These are phyloP conservation scores for Rotaria sp. DNA, from an alignment of 2,888 invertebrate species.

Conservation along the genomic window DNA sequence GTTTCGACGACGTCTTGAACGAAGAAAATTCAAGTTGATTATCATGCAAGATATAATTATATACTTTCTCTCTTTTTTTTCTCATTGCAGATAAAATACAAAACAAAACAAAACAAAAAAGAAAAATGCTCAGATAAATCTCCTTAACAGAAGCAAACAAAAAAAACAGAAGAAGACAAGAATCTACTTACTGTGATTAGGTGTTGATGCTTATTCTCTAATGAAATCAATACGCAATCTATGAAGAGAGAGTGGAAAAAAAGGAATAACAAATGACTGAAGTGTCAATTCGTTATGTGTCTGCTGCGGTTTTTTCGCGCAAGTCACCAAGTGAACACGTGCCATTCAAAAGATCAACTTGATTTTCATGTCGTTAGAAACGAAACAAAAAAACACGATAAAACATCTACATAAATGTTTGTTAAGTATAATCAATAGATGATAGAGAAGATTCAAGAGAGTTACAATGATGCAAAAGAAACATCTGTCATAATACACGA, in stretches of 20 bases:
- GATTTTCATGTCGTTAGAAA: background rate
- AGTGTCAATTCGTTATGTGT: constrained; percentile 3
- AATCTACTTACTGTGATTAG: background rate
- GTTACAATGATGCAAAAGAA: too few species aligned
- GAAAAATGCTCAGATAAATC: too few species aligned
- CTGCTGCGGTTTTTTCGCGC: background rate
- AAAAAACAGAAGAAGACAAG: background rate
- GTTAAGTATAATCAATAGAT: too few species aligned
- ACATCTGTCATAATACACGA: too few species aligned
- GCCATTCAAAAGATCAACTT: background rate
- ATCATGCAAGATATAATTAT: background rate
- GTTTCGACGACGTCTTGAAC: background rate
- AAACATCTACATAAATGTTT: background rate
- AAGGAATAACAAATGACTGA: background rate
- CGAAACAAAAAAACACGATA: background rate
- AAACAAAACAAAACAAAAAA: too few species aligned
- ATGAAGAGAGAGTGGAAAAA: background rate
- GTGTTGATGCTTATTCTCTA: background rate
- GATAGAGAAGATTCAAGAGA: too few species aligned
- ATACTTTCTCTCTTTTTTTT: background rate
- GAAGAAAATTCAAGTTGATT: background rate
- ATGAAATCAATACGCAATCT: background rate
- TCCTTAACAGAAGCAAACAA: background rate
- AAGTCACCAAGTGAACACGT: background rate
- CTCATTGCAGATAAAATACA: background rate